Percentiles rank a stretch among this genome's conserved stretches.
Conservation (phyloP, 2,113 vertebrate species). For the Pedionomus torquatus region DNA sequence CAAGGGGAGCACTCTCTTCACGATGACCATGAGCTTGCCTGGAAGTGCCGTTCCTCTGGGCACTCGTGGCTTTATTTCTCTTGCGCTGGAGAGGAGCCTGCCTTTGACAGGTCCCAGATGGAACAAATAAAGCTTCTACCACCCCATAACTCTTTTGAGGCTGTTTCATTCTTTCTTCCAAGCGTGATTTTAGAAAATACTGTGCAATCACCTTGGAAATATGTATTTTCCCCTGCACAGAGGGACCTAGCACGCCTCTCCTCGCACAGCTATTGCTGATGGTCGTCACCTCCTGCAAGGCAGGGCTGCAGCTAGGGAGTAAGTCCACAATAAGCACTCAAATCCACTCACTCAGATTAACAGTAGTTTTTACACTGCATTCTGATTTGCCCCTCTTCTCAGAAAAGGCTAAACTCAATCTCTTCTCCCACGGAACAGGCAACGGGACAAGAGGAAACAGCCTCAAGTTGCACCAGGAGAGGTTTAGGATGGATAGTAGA, state of each 20-base stretch:
- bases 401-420: not conserved
- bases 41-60: not conserved
- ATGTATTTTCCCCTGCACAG: not conserved
- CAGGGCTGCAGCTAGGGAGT: not conserved
- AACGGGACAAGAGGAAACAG: too few relatives aligned
- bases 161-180: not conserved
- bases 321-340: not conserved
- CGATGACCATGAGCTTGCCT: not conserved
- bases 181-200: not conserved
- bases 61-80: not conserved
- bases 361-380: not conserved
- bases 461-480: too few relatives aligned
- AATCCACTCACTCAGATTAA: not conserved
- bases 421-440: too few relatives aligned
- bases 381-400: not conserved
- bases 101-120: not conserved
- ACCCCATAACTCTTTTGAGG: not conserved
- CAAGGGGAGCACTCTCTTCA: not conserved
- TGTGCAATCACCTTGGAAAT: not conserved
- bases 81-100: not conserved
- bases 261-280: rapidly evolving
- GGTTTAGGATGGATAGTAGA: too few relatives aligned
- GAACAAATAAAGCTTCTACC: not conserved
- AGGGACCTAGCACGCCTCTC: not conserved
- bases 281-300: not conserved